Base-by-base conservation (phyloP, 2,113 vertebrate species). In the Willisornis vidua region DNA sequence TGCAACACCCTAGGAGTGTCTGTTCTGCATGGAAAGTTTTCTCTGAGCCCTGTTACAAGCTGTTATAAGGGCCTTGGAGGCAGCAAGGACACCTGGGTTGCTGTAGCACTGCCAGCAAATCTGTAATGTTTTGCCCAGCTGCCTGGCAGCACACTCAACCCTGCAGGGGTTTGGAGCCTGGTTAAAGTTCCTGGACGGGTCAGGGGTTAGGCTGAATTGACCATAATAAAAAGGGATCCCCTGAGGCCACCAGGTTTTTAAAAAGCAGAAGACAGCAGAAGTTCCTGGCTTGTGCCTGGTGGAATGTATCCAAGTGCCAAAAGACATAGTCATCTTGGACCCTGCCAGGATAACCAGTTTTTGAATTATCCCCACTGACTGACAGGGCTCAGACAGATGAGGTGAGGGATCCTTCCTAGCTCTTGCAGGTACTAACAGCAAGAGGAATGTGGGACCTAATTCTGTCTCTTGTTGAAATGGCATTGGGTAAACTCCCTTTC, bases 161-260 rank as follows among this genome's bases (percentile, higher is more conserved):
- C 28, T 84, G 46, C 54, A 84, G 58, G 55, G 67, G 68, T 81
- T 43, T 92, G 85, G n/a, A 94, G 88, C 33, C 55, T 80, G 85
- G 88, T 77, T 92, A 80, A 95, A 92, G 92, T 71, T 94, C 79
- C 78, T 76, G 81, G 74, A 72, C 57, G 87, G 85, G 85, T 90
- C 70, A 91, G 29, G 14, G 48, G 66, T 84, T 68, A 86, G 51
- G 72, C 58, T 92, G 68, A 83, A 83, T 19, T 86, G 90, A 84
- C 76, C 68, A 48, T 31, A 93, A 90, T 31, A 39, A 81, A 66
- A 72, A 87, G 43, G 26, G 39, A 94, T 92, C 23, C 35, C 90
- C 52, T 86, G 35, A n/a, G 73, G 92, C 63, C 72, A 67, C 35
- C 39, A 24, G 3, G 70, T 77, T 83, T 89, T 84, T 66, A 51